Percentiles rank a stretch among this genome's conserved stretches.
Evolutionary conservation across 1,140 invertebrate genomes (phyloP).

Genomic region (Ganaspis sp.): DNA sequence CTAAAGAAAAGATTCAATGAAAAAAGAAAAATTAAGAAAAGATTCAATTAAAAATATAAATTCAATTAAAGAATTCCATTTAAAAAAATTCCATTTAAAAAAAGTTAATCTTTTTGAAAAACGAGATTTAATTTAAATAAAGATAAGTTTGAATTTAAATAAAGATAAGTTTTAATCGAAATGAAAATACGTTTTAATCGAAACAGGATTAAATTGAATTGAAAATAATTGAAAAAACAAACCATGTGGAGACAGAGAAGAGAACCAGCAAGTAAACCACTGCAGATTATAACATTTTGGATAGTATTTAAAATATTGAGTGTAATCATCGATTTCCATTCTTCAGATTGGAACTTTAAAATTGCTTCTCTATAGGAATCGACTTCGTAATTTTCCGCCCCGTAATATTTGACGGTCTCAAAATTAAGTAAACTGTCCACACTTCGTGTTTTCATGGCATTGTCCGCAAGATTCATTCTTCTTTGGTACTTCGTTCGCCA

Average conservation of each 20-base stretch:
- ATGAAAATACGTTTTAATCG: too few species aligned
- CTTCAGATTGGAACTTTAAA: constrained; percentile 88
- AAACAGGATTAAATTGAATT: too few species aligned
- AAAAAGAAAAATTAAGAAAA: too few species aligned
- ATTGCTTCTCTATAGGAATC: constrained; percentile 89
- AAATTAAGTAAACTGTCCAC: constrained; percentile 98
- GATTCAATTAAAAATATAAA: too few species aligned
- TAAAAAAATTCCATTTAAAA: too few species aligned
- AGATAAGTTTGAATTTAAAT: too few species aligned
- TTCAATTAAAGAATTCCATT: too few species aligned
- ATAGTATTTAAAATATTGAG: constrained; percentile 92
- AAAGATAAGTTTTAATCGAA: neutral
- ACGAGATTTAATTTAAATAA: too few species aligned
- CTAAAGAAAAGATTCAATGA: too few species aligned
- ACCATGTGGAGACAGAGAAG: constrained; percentile 91
- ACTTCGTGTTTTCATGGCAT: constrained; percentile 91
- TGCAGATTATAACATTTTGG: constrained; percentile 93
- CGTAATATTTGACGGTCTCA: constrained; percentile 98
- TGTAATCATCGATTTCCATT: constrained; percentile 90
- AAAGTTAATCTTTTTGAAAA: too few species aligned
- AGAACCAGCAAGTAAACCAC: constrained; percentile 90
- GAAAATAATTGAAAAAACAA: constrained; percentile 31
- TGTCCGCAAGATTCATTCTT: constrained; percentile 95
- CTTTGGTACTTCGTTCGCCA: constrained; percentile 97
- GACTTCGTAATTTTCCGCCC: constrained; percentile 94